These are phyloP conservation scores for Sisyra terminalis DNA, from an alignment of 2,888 invertebrate species.

Conservation along the genomic window DNA sequence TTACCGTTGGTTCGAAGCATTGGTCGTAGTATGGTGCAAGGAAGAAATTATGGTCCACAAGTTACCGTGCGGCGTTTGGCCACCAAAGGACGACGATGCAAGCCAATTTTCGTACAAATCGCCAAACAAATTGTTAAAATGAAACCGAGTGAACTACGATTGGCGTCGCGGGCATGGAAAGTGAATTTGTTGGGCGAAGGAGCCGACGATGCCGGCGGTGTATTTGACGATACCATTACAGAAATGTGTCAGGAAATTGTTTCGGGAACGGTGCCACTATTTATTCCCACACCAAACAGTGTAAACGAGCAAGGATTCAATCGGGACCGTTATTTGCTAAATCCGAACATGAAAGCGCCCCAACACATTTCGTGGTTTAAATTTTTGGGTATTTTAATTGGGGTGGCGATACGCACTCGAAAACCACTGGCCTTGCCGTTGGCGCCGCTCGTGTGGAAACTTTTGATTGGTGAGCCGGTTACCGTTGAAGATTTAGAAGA, in stretches of 20 bases:
- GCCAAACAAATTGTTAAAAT: constrained; percentile 43
- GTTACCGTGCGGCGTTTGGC: constrained; percentile 42
- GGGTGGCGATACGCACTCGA: constrained; percentile 46
- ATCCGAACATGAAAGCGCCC: constrained; percentile 34
- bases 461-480: constrained; percentile 38
- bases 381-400: constrained; percentile 43
- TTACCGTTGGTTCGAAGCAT: constrained; percentile 43
- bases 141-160: constrained; percentile 34
- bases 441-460: constrained; percentile 44
- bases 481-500: constrained; percentile 43
- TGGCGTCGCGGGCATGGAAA: constrained; percentile 49
- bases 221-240: constrained; percentile 51
- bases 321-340: constrained; percentile 40
- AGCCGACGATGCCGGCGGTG: constrained; percentile 51
- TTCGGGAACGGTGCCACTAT: constrained; percentile 34
- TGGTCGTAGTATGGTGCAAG: constrained; percentile 49
- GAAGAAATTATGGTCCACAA: constrained; percentile 46
- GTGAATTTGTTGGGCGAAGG: constrained; percentile 45
- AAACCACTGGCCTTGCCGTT: constrained; percentile 45
- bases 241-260: constrained; percentile 49
- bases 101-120: constrained; percentile 43
- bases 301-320: constrained; percentile 43
- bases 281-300: constrained; percentile 44
- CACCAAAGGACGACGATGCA: constrained; percentile 35
- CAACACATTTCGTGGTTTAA: constrained; percentile 40